Base-by-base conservation (phyloP, 2,797 vertebrate genomes). In the Tauraco hartlaubi region DNA sequence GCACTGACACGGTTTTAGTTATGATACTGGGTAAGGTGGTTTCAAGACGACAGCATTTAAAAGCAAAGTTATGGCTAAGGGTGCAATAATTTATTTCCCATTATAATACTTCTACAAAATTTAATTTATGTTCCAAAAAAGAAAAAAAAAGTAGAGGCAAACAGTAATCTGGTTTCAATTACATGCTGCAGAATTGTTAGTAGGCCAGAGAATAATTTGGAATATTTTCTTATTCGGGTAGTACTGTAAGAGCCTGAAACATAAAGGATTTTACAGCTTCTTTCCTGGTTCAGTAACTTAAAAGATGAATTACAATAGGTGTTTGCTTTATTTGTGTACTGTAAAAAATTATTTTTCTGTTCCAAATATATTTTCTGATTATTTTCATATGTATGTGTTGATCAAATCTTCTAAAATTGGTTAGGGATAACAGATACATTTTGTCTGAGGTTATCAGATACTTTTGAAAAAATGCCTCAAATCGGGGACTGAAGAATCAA, bases 121-220 rank as follows among this genome's bases (percentile, higher is more conserved):
- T 61, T 69, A 78, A 79, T 66, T 92, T 66, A 33, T 62, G 14
- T 52, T 88, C 23, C 62, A 48, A 48, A 61, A 76, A 29, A 31
- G 3, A 33, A 31, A 77, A 31, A 22, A 19, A 21, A 66, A 49
- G 41, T n/a, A 84, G 84, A 71, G 43, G 56, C 62, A 69, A 95
- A 83, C 48, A 37, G 54, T 95, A 92, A 96, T 88, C 94, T 98
- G 97, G 79, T 97, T 98, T 96, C 94, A 97, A 95, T 98, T 98
- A 96, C 51, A 77, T 55, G 85, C 81, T 89, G 55, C 64, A 89
- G 96, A 97, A 92, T 94, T 46, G 43, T 97, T 95, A 96, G 92
- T 69, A 95, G 92, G 96, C 95, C 97, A 98, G 96, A 97, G 91
- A 97, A 98, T 98, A 97, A 97, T 95, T 87, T 96, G 95, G 92